Percentiles rank a stretch among this genome's conserved stretches.
These are phyloP conservation scores for Phenacoccus solenopsis DNA, from an alignment of 1,140 invertebrate species.

Conservation along the genomic window DNA sequence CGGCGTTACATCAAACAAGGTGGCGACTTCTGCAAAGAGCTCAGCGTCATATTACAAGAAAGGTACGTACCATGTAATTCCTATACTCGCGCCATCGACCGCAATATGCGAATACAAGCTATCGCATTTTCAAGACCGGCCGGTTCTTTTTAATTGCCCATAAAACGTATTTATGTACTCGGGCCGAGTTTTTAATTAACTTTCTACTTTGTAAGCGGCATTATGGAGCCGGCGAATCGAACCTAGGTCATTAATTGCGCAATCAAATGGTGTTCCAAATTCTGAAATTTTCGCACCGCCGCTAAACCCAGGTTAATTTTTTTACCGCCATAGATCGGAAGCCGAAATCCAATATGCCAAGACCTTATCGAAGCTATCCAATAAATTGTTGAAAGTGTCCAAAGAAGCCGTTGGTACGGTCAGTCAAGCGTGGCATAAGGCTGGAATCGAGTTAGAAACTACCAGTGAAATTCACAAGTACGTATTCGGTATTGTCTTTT, in stretches of 20 bases:
- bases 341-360: constrained; percentile 81
- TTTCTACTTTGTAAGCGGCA: no score
- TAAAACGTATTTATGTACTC: no score
- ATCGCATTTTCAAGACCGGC: not conserved
- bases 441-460: constrained; percentile 78
- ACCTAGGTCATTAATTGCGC: no score
- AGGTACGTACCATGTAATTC: constrained; percentile 44
- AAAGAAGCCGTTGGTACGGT: constrained; percentile 64
- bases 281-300: no score
- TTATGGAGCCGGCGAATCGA: no score
- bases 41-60: constrained; percentile 76
- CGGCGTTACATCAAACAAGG: constrained; percentile 83
- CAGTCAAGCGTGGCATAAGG: constrained; percentile 76
- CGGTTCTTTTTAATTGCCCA: not conserved
- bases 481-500: not conserved
- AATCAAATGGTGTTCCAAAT: no score
- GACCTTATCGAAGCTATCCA: constrained; percentile 70
- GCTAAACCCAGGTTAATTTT: no score
- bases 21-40: constrained; percentile 85
- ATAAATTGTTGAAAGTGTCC: constrained; percentile 66
- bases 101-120: no score
- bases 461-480: constrained; percentile 73
- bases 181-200: no score
- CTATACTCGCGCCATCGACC: not conserved
- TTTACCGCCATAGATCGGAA: constrained; percentile 59